Evolutionary conservation across 1,140 invertebrate species (phyloP).

Genomic region (Habropoda laboriosa): DNA sequence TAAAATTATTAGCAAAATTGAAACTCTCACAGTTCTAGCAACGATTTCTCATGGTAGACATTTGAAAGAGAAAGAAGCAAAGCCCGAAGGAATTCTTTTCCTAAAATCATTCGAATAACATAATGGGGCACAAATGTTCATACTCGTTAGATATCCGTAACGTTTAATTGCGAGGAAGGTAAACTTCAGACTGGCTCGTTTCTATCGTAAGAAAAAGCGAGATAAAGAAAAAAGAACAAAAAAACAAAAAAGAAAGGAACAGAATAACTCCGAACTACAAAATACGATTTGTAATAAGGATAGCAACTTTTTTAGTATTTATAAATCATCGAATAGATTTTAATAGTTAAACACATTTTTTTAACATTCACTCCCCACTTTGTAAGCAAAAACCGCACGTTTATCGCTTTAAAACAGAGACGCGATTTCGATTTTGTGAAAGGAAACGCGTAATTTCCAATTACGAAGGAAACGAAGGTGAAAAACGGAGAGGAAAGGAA

Average conservation of each 20-base stretch:
- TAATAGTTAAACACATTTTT: slow-evolving; percentile 55
- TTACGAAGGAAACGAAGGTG: background rate
- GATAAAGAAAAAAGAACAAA: background rate
- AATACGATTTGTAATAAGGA: slow-evolving; percentile 46
- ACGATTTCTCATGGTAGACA: background rate
- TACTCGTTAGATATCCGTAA: background rate
- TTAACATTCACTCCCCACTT: slow-evolving; percentile 47
- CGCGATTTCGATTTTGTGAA: slow-evolving; percentile 24
- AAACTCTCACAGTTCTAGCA: background rate
- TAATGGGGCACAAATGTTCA: background rate
- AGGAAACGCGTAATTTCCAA: background rate
- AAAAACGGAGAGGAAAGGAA: background rate
- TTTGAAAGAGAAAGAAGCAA: background rate
- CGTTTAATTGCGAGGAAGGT: background rate
- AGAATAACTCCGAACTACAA: slow-evolving; percentile 19
- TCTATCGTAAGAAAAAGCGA: background rate
- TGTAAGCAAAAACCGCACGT: slow-evolving; percentile 20
- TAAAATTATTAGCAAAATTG: background rate
- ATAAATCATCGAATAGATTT: slow-evolving; percentile 51
- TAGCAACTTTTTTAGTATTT: slow-evolving; percentile 58
- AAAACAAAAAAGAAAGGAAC: background rate
- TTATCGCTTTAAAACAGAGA: slow-evolving; percentile 13
- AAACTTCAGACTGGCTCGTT: background rate
- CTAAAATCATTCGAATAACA: background rate
- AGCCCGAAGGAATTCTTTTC: background rate